Base-by-base conservation (phyloP, 92 coral and sea anemone genomes). In the Porites evermanni region DNA sequence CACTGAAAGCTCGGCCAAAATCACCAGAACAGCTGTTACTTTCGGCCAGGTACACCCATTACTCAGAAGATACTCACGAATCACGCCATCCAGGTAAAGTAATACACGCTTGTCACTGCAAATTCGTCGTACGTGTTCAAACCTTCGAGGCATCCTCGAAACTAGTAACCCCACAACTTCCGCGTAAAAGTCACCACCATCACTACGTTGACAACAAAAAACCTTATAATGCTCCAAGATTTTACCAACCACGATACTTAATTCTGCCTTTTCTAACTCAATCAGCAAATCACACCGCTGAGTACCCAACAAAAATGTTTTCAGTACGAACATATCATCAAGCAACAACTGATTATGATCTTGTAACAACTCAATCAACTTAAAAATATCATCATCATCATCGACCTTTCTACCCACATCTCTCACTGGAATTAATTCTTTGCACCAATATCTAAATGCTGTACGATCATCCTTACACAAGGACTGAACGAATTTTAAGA, bases 401-500 rank as follows among this genome's bases (percentile, higher is more conserved):
- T 1, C 18, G 2, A 24, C 69, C 47, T 24, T 8, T 44, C 21
- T 53, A 13, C 64, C 59, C 11, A 78, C 18, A 16, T 63, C 50
- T 12, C 38, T 13, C 0, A 14, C 32, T 20, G 72, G 72, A 47
- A 78, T 23, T 17, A 44, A 10, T 8, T 7, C 72, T 47, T 0
- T 18, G 4, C 60, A 78, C 59, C 29, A 78, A 10, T n/a, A n/a
- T 12, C 20, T 64, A 19, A 78, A 78, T 18, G 60, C 72, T 19
- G 72, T 70, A 0, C 81, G 70, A 29, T 77, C 81, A 60, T 77
- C 81, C 1, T 14, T 77, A 29, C 54, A 8, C 18, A 77, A 61
- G 7, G 47, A 61, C 44, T 11, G 14, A 0, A 77, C 81, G 38
- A 78, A 65, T 0, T 47, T 13, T 6, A 64, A 23, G 3, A 64